Evolutionary conservation across 2,888 invertebrate genomes (phyloP).

Genomic region (Conomelus anceps): DNA sequence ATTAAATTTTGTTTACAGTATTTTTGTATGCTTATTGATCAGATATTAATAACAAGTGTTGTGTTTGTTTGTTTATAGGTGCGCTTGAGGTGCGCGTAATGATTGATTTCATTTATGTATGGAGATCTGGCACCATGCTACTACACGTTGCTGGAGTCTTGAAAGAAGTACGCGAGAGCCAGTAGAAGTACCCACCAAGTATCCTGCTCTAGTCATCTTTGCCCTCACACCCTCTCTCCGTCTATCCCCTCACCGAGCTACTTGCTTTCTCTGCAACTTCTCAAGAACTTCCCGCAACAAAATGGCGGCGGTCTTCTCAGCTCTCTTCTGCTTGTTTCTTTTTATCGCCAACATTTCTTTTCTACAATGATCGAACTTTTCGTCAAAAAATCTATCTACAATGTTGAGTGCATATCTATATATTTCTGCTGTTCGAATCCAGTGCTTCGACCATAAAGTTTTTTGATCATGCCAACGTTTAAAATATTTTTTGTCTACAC

Average conservation of each 20-base stretch:
- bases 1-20: neutral
- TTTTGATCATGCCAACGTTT: too few species aligned
- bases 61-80: conserved; percentile 9
- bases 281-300: neutral
- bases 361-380: neutral
- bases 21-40: neutral
- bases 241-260: neutral
- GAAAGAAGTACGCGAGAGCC: conserved; percentile 10
- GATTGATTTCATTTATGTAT: conserved; percentile 16
- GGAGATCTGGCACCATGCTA: conserved; percentile 25
- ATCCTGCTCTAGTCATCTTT: conserved; percentile 30
- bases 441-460: neutral
- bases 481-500: neutral
- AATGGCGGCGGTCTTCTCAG: neutral
- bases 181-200: conserved; percentile 26
- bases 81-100: conserved; percentile 13
- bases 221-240: neutral
- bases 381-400: neutral
- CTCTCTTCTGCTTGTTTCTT: neutral
- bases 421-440: neutral
- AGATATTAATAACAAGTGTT: neutral
- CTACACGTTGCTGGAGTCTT: conserved; percentile 19
- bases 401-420: neutral
- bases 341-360: neutral
- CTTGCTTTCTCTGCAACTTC: neutral